Percentiles rank a stretch among this genome's conserved stretches.
Conservation (phyloP, 1,140 invertebrate species). For the Centruroides sculpturatus region DNA sequence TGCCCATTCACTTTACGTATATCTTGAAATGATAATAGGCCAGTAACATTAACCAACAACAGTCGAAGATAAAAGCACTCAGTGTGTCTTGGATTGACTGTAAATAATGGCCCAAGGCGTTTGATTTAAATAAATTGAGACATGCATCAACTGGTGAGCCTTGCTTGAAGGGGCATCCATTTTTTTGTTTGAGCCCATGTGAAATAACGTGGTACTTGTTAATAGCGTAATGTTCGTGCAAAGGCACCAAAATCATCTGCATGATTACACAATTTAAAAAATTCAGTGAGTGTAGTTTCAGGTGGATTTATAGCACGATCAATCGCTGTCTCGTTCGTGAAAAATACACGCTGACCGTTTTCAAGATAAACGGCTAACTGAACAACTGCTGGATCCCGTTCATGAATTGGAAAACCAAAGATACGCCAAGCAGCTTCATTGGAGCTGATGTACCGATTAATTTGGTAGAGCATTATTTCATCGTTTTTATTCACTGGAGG, state of each 20-base stretch:
- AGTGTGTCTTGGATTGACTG: conserved; percentile 27
- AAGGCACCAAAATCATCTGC: conserved; percentile 1
- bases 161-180: no score
- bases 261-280: conserved; percentile 7
- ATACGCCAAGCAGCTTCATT: background rate
- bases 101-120: no score
- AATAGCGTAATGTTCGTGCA: background rate
- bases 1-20: no score
- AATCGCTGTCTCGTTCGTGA: background rate
- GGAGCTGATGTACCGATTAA: background rate
- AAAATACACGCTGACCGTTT: conserved; percentile 18
- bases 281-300: conserved; percentile 9
- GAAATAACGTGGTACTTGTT: background rate
- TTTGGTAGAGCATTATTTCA: background rate
- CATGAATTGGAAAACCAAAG: background rate
- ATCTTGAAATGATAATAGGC: no score
- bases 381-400: no score
- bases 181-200: no score
- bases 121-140: no score
- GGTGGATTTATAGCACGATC: background rate
- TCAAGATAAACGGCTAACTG: conserved; percentile 22
- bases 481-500: background rate
- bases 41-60: no score
- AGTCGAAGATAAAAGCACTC: no score
- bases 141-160: no score